Evolutionary conservation across 2,888 invertebrate genomes (phyloP), one percentile per base, ranked within the genome.

Genomic region (Parthenolecanium corni): DNA sequence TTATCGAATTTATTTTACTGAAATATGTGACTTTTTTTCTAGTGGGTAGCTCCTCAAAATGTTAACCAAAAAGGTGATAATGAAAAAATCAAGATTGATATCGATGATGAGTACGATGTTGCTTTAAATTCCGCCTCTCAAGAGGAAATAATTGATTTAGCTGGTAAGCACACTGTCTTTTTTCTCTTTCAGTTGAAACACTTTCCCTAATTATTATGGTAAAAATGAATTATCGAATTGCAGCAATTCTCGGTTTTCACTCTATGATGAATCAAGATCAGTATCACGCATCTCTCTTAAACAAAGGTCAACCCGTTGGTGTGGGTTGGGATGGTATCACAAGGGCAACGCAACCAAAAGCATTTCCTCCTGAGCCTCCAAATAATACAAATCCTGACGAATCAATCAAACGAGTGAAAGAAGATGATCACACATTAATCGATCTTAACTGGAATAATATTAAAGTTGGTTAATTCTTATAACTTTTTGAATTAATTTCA

Each of bases 211-310:
- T n/a, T 1, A 20, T n/a, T 20, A 44, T 3, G 16, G 16, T 2
- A 40, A 2, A 44, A 18, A 5, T 18, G 6, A 44, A 3, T 1
- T 2, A 2, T 44, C 21, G 23, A 56, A 66, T 77, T 78, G 2
- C 77, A 91, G 96, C 95, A 74, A 94, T 96, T 76, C 82, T 96
- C 73, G 98, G 97, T 72, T 95, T 99, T 82, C 97, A 98, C 78
- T 96, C 96, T 67, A 96, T 99, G 92, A 90, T 99, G 86, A 98
- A 96, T 75, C 98, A 99, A 79, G 95, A 96, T 74, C 98, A 98
- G 78, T 98, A 95, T 77, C 95, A 97, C 78, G 94, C 95, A 66
- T 96, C 97, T 44, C 79, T 93, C 66, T 76, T 90, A 67, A 93
- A 92, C 78, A 92, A 92, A 76, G 90, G 89, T 24, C 89, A 91